These are phyloP conservation scores for Drosophila repletoides DNA, from an alignment of 1,140 invertebrate genomes.

Conservation along the genomic window DNA sequence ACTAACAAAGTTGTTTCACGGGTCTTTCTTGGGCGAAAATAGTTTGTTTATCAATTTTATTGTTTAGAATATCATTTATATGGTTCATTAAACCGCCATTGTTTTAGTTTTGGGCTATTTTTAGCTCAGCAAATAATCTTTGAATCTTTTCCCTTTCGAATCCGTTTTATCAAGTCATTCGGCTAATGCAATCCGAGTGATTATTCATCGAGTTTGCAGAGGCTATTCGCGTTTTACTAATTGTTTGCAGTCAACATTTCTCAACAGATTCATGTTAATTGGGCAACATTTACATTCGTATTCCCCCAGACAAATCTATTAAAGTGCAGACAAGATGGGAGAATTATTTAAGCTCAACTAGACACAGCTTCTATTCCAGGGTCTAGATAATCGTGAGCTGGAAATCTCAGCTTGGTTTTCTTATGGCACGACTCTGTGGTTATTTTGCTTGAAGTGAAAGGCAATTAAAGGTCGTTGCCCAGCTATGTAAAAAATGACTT, in stretches of 20 bases:
- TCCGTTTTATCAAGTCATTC: background rate
- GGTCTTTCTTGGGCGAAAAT: too few species aligned
- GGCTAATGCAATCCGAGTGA: background rate
- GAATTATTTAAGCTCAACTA: background rate
- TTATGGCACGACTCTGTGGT: background rate
- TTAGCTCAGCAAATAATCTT: constrained; percentile 7
- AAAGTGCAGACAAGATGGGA: too few species aligned
- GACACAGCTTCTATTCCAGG: background rate
- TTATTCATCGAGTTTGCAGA: constrained; percentile 32
- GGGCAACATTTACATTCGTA: background rate
- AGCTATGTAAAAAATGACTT: constrained; percentile 19
- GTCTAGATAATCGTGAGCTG: constrained; percentile 25
- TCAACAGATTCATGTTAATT: constrained; percentile 14
- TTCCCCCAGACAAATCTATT: constrained; percentile 9
- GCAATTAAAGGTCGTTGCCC: constrained; percentile 56
- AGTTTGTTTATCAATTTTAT: constrained; percentile 11
- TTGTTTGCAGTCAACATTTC: constrained; percentile 25
- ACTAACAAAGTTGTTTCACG: too few species aligned
- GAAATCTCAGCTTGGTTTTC: constrained; percentile 1
- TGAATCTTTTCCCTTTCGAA: background rate
- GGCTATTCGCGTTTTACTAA: constrained; percentile 21
- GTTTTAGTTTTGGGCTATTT: background rate
- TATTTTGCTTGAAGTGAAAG: constrained; percentile 49
- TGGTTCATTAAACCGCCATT: constrained; percentile 6
- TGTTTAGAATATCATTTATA: constrained; percentile 1